These are phyloP conservation scores for Xiphophorus birchmanni DNA, from an alignment of 2,797 vertebrate species.

Conservation along the genomic window DNA sequence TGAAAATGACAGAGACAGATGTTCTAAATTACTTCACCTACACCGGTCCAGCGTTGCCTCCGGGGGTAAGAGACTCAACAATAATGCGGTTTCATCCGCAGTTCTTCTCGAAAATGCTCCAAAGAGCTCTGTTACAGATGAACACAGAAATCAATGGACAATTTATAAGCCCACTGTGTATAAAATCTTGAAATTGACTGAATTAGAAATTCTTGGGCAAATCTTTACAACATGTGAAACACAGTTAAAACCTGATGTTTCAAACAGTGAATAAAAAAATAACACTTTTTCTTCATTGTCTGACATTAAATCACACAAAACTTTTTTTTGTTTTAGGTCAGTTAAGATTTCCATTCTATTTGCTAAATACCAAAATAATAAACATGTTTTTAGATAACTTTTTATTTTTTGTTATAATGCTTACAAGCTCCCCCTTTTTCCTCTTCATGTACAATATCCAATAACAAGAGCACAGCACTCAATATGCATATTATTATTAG, in stretches of 20 bases:
- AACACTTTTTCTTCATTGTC: not conserved
- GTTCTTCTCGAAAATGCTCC: conserved; percentile 11
- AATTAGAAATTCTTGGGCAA: conserved; percentile 1
- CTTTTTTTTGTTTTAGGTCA: not conserved
- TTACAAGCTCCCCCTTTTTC: not conserved
- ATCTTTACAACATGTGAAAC: not conserved
- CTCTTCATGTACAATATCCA: not conserved
- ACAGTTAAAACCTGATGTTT: not conserved
- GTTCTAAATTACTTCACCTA: conserved; percentile 66
- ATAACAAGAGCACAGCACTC: not conserved
- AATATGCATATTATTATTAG: not conserved
- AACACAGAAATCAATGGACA: conserved; percentile 13
- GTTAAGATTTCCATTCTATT: not conserved
- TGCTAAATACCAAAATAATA: not conserved
- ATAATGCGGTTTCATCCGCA: conserved; percentile 33
- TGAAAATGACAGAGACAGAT: conserved; percentile 71
- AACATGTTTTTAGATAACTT: not conserved
- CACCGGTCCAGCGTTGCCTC: conserved; percentile 34
- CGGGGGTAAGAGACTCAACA: conserved; percentile 48
- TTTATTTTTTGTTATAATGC: not conserved
- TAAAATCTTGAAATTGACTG: not conserved
- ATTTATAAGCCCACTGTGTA: not conserved
- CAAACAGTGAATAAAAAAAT: not conserved
- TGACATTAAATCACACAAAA: not conserved
- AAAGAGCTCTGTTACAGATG: conserved; percentile 9